Conservation (phyloP, 2,797 vertebrate species). For the Enteromius unitaeniatus region DNA sequence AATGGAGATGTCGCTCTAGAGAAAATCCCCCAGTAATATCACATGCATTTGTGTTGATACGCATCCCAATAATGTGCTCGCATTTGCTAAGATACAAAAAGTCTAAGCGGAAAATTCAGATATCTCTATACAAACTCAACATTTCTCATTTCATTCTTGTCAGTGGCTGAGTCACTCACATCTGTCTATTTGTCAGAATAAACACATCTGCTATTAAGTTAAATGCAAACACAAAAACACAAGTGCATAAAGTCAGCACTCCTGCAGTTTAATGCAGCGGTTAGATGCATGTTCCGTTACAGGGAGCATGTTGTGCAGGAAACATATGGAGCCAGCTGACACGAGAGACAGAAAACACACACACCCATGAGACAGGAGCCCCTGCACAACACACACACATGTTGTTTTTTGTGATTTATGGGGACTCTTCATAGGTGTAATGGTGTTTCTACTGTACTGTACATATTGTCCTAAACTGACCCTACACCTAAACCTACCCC, state of each 20-base stretch:
- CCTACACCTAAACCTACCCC: too few species aligned
- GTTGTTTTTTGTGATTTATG: too few species aligned
- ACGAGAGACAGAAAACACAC: slow-evolving; percentile 9
- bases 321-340: slow-evolving; percentile 50
- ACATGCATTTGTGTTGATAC: neutral
- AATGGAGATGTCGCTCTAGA: neutral
- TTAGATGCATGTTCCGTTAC: slow-evolving; percentile 3
- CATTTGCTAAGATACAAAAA: neutral
- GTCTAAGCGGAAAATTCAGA: neutral
- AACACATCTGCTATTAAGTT: neutral
- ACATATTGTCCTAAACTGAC: too few species aligned
- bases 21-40: neutral
- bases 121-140: neutral
- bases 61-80: neutral
- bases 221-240: neutral
- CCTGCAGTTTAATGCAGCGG: neutral
- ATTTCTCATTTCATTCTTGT: neutral
- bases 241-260: neutral
- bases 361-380: too few species aligned
- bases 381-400: neutral
- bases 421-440: too few species aligned
- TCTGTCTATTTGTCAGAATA: neutral
- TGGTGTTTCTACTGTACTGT: too few species aligned
- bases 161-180: neutral
- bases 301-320: slow-evolving; percentile 39